These are phyloP conservation scores for Mohoua ochrocephala DNA, from an alignment of 2,113 vertebrate species.

Conservation along the genomic window DNA sequence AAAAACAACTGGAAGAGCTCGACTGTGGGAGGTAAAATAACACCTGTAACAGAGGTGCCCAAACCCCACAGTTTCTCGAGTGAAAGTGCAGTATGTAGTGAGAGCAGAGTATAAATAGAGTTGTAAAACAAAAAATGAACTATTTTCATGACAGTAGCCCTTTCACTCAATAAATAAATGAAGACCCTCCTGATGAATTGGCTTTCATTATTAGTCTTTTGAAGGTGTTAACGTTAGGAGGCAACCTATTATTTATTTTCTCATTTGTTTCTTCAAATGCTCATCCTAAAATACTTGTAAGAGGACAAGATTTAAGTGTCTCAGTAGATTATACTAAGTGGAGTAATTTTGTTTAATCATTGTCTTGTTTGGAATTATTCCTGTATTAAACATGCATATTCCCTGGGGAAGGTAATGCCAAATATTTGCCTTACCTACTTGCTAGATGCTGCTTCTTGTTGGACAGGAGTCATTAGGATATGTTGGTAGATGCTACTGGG, in stretches of 20 bases:
- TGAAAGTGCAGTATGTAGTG: not conserved
- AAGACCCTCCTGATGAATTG: not conserved
- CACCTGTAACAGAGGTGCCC: not conserved
- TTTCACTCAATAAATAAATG: not conserved
- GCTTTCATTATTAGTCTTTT: not conserved
- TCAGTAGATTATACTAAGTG: not conserved
- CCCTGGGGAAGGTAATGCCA: not conserved
- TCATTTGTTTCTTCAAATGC: not conserved
- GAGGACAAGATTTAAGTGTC: not conserved
- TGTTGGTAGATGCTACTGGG: not conserved
- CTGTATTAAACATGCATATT: not conserved
- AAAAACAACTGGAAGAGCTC: not conserved
- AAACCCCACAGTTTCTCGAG: not conserved
- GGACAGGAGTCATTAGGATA: not conserved
- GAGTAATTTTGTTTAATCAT: conserved; percentile 13
- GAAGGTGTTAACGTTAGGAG: not conserved
- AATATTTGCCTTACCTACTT: conserved; percentile 12
- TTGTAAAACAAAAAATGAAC: not conserved
- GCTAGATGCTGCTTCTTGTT: not conserved
- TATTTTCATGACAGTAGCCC: not conserved
- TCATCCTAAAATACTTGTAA: not conserved
- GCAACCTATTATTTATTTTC: not conserved
- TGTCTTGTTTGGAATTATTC: not conserved
- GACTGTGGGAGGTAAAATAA: not conserved
- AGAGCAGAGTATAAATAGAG: not conserved